Percentiles rank a stretch among this genome's conserved stretches.
These are phyloP conservation scores for Dyspetes luteomarginatus DNA, from an alignment of 2,888 invertebrate genomes.

Conservation along the genomic window DNA sequence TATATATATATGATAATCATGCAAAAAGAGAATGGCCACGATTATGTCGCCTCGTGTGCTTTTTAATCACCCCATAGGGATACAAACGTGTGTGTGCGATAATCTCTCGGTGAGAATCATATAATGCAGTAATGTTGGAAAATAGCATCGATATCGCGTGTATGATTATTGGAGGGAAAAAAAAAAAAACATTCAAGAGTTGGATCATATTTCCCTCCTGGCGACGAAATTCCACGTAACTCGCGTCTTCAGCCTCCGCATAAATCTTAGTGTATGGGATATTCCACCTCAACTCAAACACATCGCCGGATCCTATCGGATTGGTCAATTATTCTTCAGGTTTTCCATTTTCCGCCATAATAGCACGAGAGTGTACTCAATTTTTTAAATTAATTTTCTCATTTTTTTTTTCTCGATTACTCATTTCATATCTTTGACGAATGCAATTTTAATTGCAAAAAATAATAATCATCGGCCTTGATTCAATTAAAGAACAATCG, in stretches of 20 bases:
- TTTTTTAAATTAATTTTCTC: constrained; percentile 10
- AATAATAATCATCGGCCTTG: too few relatives aligned
- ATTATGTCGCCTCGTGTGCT: constrained; percentile 62
- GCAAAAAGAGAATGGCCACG: constrained; percentile 63
- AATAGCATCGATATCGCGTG: constrained; percentile 35
- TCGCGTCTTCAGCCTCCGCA: constrained; percentile 4
- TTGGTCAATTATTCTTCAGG: too few relatives aligned
- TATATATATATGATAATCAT: constrained; percentile 44
- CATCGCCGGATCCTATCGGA: too few relatives aligned
- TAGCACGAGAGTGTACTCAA: too few relatives aligned
- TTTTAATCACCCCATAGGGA: constrained; percentile 56
- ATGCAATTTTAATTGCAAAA: too few relatives aligned
- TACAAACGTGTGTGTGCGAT: constrained; percentile 23
- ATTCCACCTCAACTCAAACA: too few relatives aligned
- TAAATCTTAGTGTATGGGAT: not conserved
- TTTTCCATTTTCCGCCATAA: too few relatives aligned
- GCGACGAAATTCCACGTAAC: constrained; percentile 36
- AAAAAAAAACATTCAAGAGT: constrained; percentile 17
- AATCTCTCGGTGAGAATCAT: constrained; percentile 19
- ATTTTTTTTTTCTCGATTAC: constrained; percentile 1
- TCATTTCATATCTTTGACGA: too few relatives aligned
- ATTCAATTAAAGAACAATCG: too few relatives aligned
- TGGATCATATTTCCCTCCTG: constrained; percentile 55
- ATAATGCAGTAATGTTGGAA: constrained; percentile 33
- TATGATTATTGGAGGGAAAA: constrained; percentile 20